Evolutionary conservation across 2,797 vertebrate species (phyloP), one percentile per base, ranked within the genome.

Genomic region (Coracias cyanogaster): DNA sequence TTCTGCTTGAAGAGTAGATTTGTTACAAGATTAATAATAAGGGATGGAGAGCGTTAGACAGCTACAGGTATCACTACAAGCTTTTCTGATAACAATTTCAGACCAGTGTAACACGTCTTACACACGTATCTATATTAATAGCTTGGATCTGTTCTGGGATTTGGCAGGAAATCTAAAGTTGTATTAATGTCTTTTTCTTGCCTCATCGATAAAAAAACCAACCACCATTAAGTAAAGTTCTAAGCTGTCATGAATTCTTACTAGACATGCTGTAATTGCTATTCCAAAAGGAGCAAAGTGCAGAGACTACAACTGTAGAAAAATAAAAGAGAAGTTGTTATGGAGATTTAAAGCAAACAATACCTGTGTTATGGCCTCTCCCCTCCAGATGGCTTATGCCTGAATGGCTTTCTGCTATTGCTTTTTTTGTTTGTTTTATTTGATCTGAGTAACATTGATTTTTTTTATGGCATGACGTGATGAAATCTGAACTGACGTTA

Each of bases 181-280:
- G 88, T 79, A 94, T 96, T 95, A 96, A 90, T 91, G 83, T 33
- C 41, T 92, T 87, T 95, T 94, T 82, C 71, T 95, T 94, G 74
- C 46, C 73, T 85, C 7, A 18, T 57, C 1, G 0, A 89, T 93
- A 52, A 52, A 62, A n/a, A 39, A 19, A 70, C 3, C 51, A 69
- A 41, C 37, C 3, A 49, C 37, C 58, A 65, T 61, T 80, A 89
- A 66, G 46, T 10, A 64, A 74, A 46, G 55, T 86, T 45, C 49
- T 79, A 77, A 86, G 62, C 65, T 86, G 72, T 96, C 92, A 83
- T 31, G 37, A 91, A 90, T 96, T 97, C 78, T 91, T 90, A 73
- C 60, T 55, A 43, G 73, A 69, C 67, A 60, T 9, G 52, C 31
- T 80, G 60, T 62, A 87, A 92, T 49, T 84, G 82, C 55, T 80